These are phyloP conservation scores for Meganola albula DNA, from an alignment of 2,888 invertebrate species.

Conservation along the genomic window DNA sequence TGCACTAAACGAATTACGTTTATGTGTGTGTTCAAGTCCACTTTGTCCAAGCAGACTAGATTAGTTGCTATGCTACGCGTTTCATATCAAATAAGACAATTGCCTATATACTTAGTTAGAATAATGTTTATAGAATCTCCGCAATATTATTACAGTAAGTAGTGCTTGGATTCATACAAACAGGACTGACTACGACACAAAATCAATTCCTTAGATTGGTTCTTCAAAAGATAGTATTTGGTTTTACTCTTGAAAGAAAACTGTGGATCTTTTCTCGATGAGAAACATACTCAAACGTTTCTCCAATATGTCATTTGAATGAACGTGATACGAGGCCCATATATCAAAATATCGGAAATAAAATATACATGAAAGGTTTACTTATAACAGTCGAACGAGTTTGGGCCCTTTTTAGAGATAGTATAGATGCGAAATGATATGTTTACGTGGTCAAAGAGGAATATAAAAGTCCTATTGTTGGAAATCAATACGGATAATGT, in stretches of 20 bases:
- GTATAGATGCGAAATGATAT: slow-evolving; percentile 50
- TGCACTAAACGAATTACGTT: no score
- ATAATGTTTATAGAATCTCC: no score
- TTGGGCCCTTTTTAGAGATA: slow-evolving; percentile 49
- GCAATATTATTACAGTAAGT: no score
- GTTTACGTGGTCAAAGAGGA: slow-evolving; percentile 60
- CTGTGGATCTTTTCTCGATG: slow-evolving; percentile 52
- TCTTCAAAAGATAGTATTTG: slow-evolving; percentile 52
- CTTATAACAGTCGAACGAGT: slow-evolving; percentile 57
- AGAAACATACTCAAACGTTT: slow-evolving; percentile 58
- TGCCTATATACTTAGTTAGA: no score
- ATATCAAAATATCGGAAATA: slow-evolving; percentile 65
- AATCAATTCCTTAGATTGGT: slow-evolving; percentile 56
- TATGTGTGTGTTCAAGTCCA: no score
- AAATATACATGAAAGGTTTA: slow-evolving; percentile 72
- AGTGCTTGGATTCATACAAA: slow-evolving; percentile 19
- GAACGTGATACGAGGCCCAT: slow-evolving; percentile 59
- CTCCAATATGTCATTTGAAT: slow-evolving; percentile 72
- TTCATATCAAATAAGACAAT: no score
- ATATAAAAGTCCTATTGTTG: slow-evolving; percentile 54
- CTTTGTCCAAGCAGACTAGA: no score
- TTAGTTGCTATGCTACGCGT: no score
- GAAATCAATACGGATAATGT: slow-evolving; percentile 65
- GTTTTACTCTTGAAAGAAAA: slow-evolving; percentile 56
- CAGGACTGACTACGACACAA: slow-evolving; percentile 33